Conservation (phyloP, 2,888 invertebrate genomes). For the Melanostoma scalare region DNA sequence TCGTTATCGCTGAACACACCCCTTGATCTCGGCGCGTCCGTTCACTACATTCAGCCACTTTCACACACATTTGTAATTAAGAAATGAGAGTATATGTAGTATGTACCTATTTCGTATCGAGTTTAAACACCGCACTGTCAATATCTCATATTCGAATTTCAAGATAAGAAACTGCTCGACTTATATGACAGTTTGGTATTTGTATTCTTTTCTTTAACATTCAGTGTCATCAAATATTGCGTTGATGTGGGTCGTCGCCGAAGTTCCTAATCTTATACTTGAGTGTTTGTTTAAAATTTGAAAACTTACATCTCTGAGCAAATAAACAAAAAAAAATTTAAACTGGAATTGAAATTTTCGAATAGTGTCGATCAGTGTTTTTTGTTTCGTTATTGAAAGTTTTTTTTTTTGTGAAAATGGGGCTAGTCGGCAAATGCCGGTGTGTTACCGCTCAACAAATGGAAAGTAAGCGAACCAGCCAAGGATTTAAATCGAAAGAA, state of each 20-base stretch:
- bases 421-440: constrained; percentile 17
- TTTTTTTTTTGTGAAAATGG: not conserved
- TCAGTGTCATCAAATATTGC: constrained; percentile 5
- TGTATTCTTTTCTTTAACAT: constrained; percentile 41
- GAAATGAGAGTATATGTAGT: not conserved
- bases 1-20: constrained; percentile 55
- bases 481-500: constrained; percentile 25
- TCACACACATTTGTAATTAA: constrained; percentile 20
- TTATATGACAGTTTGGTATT: constrained; percentile 48
- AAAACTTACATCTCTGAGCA: not conserved
- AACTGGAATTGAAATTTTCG: no score
- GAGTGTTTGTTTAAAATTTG: no score
- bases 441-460: constrained; percentile 3
- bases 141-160: constrained; percentile 55
- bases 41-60: not conserved
- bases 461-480: constrained; percentile 39
- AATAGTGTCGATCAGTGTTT: constrained; percentile 5
- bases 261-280: no score
- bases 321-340: not conserved
- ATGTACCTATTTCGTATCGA: constrained; percentile 18
- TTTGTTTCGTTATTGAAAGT: constrained; percentile 3
- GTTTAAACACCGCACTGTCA: constrained; percentile 61
- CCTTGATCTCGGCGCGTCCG: not conserved
- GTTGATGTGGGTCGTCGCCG: constrained; percentile 10
- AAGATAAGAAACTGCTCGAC: constrained; percentile 56